Evolutionary conservation across 23 tunicate species (phyloP), one percentile per base, ranked within the genome.

Genomic region (Aplidium turbinatum): DNA sequence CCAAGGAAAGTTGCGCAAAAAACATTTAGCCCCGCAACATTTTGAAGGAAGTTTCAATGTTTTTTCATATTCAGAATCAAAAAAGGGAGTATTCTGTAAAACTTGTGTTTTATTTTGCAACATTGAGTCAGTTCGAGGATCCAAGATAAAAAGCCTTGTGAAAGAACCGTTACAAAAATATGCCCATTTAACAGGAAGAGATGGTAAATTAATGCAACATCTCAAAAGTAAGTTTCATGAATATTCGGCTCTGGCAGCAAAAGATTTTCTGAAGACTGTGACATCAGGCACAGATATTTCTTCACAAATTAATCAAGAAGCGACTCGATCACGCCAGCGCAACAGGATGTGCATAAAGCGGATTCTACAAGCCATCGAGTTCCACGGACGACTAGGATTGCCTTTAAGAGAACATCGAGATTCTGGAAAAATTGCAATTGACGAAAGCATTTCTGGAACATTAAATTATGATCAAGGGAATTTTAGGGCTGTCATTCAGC

Each of bases 121-220:
- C 21, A 18, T 25, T 6, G 23, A 54, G n/a, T n/a, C n/a, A 54
- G 22, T 11, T 22, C 6, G 60, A 18, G 60, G 60, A 54, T 5
- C 21, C 60, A 13, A 54, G 19, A 22, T 54, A 22, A 13, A 54
- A 18, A 22, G 60, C 4, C 21, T n/a, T 5, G 60, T 54, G 23
- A 54, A 54, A 54, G 60, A 11, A 54, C 23, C 60, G n/a, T 25
- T 54, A 18, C 60, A 54, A 54, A 54, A 54, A 25, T 54, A 54
- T 25, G n/a, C 22, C 24, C 60, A 54, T 54, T 25, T 54, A 5
- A 54, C n/a, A 6, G 60, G 60, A 13, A 54, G 21, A 54, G 6
- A 54, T n/a, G 60, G 22, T n/a, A 18, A 11, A 22, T 54, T 54
- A 25, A 54, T 13, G 19, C 21, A 22, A 22, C 60, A n/a, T 25